Conservation (phyloP, 2,113 vertebrate species). For the Struthidea cinerea region DNA sequence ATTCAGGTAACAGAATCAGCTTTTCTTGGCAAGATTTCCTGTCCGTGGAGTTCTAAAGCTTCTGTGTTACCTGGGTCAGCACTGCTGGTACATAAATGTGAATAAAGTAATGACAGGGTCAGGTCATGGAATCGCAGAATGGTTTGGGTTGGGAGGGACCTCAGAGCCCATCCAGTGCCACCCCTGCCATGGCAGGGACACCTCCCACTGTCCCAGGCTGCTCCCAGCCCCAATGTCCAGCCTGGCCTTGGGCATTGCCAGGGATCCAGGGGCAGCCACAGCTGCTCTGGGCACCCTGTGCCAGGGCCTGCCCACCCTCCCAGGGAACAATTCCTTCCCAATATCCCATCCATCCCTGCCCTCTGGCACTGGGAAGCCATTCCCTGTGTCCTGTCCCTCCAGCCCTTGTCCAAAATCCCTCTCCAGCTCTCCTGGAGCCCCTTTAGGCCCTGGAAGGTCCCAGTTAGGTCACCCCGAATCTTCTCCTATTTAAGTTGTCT, state of each 20-base stretch:
- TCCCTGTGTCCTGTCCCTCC: not conserved
- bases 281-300: not conserved
- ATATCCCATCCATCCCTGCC: not conserved
- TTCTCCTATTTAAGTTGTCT: not conserved
- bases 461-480: not conserved
- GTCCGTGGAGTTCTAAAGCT: not conserved
- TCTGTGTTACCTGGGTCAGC: not conserved
- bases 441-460: not conserved
- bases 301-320: not conserved
- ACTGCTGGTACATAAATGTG: not conserved
- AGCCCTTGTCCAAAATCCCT: fast-evolving
- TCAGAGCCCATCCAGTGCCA: fast-evolving
- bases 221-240: not conserved
- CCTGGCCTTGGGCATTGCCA: not conserved
- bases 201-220: not conserved
- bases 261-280: not conserved
- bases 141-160: not conserved
- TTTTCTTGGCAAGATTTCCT: not conserved
- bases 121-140: fast-evolving
- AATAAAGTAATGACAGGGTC: not conserved
- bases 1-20: not conserved
- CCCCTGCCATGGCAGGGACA: not conserved
- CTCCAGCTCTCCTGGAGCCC: not conserved
- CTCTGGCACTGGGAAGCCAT: not conserved
- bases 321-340: not conserved